A percentile compares a stretch with the other conserved stretches of the same genome.
These are phyloP conservation scores for Chromobotia macracanthus DNA, from an alignment of 2,797 vertebrate genomes.

Conservation along the genomic window DNA sequence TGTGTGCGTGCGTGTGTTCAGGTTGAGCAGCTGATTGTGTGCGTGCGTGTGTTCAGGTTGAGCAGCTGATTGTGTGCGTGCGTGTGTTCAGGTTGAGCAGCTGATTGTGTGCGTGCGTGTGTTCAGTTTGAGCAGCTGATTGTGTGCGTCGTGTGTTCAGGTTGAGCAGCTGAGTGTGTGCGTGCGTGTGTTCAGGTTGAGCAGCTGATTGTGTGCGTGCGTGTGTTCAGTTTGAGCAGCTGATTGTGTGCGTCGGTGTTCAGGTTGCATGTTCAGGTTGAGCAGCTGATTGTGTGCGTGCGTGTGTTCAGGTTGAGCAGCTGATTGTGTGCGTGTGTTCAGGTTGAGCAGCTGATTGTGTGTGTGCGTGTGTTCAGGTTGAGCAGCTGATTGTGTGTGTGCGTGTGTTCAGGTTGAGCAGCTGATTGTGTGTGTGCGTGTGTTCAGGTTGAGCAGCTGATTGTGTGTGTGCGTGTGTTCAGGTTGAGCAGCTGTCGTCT, in stretches of 20 bases:
- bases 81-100: neutral
- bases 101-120: too few species aligned
- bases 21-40: too few species aligned
- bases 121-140: too few species aligned
- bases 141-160: neutral
- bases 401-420: neutral
- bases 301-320: too few species aligned
- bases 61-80: neutral
- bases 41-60: too few species aligned
- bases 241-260: neutral
- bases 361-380: too few species aligned
- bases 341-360: too few species aligned
- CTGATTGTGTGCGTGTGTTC: neutral
- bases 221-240: neutral
- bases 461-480: slow-evolving; percentile 8
- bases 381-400: neutral
- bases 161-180: too few species aligned
- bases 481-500: slow-evolving; percentile 83
- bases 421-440: neutral
- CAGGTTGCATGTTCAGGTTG: neutral
- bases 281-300: too few species aligned
- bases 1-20: neutral
- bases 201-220: neutral
- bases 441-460: too few species aligned
- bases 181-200: too few species aligned